These are phyloP conservation scores for Agrotis segetum DNA, from an alignment of 2,888 invertebrate species.

Conservation along the genomic window DNA sequence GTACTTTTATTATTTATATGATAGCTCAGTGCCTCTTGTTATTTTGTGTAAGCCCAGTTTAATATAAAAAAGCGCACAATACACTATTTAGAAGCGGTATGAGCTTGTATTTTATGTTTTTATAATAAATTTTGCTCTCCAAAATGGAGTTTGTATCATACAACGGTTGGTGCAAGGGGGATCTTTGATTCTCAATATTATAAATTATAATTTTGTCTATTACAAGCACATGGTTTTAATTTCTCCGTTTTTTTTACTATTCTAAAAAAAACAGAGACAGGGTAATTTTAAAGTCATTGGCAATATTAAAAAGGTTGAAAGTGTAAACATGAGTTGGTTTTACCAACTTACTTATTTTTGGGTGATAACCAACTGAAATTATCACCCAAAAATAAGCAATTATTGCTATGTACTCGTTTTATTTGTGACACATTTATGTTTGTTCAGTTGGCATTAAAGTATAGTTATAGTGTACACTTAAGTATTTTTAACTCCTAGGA, in stretches of 20 bases:
- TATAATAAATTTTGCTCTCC: constrained; percentile 66
- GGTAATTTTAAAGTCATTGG: constrained; percentile 5
- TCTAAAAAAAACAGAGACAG: neutral
- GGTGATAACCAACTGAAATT: too few relatives aligned
- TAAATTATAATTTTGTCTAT: too few relatives aligned
- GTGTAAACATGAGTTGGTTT: neutral
- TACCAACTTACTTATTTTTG: too few relatives aligned
- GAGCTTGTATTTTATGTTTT: constrained; percentile 65
- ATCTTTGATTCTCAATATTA: constrained; percentile 5
- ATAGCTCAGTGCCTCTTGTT: constrained; percentile 43
- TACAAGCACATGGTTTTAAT: constrained; percentile 21
- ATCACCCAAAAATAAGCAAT: neutral
- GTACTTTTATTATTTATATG: neutral
- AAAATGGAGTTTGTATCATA: constrained; percentile 61
- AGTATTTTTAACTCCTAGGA: neutral
- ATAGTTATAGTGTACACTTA: neutral
- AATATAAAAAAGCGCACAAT: constrained; percentile 72
- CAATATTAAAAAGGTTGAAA: neutral
- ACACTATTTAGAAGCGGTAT: constrained; percentile 70
- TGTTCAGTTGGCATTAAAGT: too few relatives aligned
- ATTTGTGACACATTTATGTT: neutral
- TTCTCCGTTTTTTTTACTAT: constrained; percentile 8
- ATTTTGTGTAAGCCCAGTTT: constrained; percentile 48
- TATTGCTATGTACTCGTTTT: neutral
- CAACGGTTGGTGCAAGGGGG: constrained; percentile 47